Evolutionary conservation across 2,113 vertebrate species (phyloP).

Genomic region (Aix galericulata): DNA sequence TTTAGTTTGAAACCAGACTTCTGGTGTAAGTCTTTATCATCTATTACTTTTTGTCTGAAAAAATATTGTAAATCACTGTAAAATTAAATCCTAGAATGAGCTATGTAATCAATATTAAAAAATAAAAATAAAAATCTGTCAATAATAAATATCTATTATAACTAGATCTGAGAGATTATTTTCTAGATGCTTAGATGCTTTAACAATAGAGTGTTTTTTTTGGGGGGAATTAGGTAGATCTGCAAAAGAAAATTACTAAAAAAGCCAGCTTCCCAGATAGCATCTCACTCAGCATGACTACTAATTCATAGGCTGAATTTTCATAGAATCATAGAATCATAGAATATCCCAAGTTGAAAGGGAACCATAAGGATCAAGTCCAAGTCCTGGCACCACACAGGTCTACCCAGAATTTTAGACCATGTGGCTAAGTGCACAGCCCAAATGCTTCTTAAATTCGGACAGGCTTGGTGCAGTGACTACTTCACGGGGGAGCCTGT

Average conservation of each 20-base stretch:
- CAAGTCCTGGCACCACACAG: too few relatives aligned
- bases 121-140: background rate
- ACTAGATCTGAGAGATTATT: background rate
- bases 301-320: background rate
- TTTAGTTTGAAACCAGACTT: background rate
- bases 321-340: too few relatives aligned
- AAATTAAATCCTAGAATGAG: background rate
- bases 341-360: too few relatives aligned
- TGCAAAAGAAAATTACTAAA: background rate
- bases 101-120: background rate
- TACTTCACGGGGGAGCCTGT: too few relatives aligned
- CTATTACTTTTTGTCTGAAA: background rate
- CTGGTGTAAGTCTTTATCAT: background rate
- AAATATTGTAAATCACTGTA: background rate
- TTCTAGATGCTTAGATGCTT: background rate
- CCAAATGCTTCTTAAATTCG: too few relatives aligned
- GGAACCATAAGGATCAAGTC: too few relatives aligned
- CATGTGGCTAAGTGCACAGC: too few relatives aligned
- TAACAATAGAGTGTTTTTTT: background rate
- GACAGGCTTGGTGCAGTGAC: too few relatives aligned
- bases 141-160: background rate
- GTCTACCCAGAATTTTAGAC: too few relatives aligned
- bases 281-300: background rate
- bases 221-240: background rate
- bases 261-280: background rate